These are phyloP conservation scores for Drosophila anomelani DNA, from an alignment of 2,888 invertebrate genomes.

Conservation along the genomic window DNA sequence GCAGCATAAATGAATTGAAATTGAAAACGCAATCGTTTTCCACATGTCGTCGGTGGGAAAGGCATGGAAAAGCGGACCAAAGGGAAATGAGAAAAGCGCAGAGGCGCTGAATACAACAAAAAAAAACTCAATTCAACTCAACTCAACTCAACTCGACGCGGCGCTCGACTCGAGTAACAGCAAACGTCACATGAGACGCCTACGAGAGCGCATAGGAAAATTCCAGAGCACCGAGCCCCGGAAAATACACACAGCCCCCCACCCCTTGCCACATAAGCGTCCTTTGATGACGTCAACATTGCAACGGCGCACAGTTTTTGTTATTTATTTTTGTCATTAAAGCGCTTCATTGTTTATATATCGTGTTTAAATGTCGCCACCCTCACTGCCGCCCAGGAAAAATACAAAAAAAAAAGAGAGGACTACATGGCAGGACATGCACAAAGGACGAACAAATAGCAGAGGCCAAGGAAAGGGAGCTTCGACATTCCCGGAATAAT, in stretches of 20 bases:
- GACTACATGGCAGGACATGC: constrained; percentile 3
- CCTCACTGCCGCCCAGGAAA: background rate
- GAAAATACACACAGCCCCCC: background rate
- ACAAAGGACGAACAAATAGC: constrained; percentile 14
- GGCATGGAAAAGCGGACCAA: constrained; percentile 6
- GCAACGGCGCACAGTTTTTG: constrained; percentile 63
- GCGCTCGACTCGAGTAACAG: constrained; percentile 40
- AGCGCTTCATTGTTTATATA: constrained; percentile 62
- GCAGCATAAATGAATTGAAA: constrained; percentile 60
- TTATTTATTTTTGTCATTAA: constrained; percentile 71
- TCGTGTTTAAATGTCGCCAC: constrained; percentile 63
- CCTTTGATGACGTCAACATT: constrained; percentile 42
- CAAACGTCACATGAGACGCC: constrained; percentile 44
- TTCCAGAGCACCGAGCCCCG: constrained; percentile 3
- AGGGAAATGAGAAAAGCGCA: constrained; percentile 19
- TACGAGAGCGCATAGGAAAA: constrained; percentile 20
- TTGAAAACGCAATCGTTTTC: constrained; percentile 73
- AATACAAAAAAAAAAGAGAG: background rate
- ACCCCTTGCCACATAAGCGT: constrained; percentile 14
- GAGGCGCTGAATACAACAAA: constrained; percentile 1
- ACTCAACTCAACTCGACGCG: constrained; percentile 31
- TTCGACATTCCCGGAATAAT: constrained; percentile 31
- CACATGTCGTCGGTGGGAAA: constrained; percentile 55
- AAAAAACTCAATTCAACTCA: constrained; percentile 15
- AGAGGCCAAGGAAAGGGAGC: background rate